A percentile compares a stretch with the other conserved stretches of the same genome.
phyloP scores from a whole-genome alignment of 2,888 invertebrate genomes.

The Nomada lathburiana region DNA sequence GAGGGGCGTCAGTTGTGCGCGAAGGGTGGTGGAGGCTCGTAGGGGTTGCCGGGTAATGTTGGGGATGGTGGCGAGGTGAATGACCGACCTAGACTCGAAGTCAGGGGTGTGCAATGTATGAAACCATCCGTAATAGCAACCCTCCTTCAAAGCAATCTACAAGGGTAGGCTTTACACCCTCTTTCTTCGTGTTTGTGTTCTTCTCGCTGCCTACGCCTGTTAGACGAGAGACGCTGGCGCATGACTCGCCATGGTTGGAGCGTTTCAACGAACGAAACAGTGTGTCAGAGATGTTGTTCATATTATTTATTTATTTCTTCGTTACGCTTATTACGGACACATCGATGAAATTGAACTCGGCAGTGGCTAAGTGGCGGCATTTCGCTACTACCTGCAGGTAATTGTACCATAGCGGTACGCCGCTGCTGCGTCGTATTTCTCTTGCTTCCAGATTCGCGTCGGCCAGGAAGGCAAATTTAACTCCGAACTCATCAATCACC shows the following conservation, averaged over 20 bases:
- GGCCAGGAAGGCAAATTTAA: not conserved
- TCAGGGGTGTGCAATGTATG: constrained; percentile 84
- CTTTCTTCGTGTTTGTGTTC: constrained; percentile 65
- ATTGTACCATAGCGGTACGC: no score
- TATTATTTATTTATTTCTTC: not conserved
- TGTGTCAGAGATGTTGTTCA: constrained; percentile 57
- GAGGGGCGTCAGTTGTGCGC: constrained; percentile 38
- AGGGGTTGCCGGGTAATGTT: constrained; percentile 67
- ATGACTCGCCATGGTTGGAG: constrained; percentile 56
- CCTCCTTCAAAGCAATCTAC: constrained; percentile 79
- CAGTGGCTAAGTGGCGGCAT: no score
- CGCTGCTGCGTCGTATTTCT: no score
- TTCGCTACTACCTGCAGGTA: no score
- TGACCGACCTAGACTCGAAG: constrained; percentile 84
- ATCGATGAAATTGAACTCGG: no score
- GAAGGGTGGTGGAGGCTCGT: constrained; percentile 58
- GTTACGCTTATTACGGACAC: no score
- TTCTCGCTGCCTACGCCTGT: constrained; percentile 55
- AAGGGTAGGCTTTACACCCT: constrained; percentile 80
- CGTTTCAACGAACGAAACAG: constrained; percentile 42
- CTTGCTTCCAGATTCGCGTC: not conserved
- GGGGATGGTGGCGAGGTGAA: constrained; percentile 80
- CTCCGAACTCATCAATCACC: constrained; percentile 13
- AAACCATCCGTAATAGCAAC: constrained; percentile 79
- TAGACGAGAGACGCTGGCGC: constrained; percentile 57